Base-by-base conservation (phyloP, 2,888 invertebrate species). In the Euproctis similis region DNA sequence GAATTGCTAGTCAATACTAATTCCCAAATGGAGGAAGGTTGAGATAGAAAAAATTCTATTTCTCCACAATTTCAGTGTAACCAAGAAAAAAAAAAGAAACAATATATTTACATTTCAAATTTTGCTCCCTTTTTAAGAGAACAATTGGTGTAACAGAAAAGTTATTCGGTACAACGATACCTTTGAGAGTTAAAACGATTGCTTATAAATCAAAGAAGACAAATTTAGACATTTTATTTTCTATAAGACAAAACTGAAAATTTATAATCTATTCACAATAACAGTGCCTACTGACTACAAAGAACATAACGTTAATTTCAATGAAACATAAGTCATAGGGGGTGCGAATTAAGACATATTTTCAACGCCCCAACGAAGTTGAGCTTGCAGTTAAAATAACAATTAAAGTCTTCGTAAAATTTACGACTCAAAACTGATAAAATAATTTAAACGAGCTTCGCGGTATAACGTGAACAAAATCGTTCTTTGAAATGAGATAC, bases 381-480 rank as follows among this genome's bases (percentile, higher is more conserved):
- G 70, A 74, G 71, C 70, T 77, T 74, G 81, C 84, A 82, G 81
- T 84, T 80, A 84, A 82, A 84, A 78, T 80, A 80, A 84, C 81
- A 84, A 84, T 84, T 84, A 84, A 84, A 84, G 82, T 84, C 84
- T 66, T 59, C 62, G 61, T 63, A 53, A 80, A 82, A 84, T 84
- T 84, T 84, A 84, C 76, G 84, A 77, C 81, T 80, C 63, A 64
- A 73, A 80, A 80, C 78, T 70, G 77, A 69, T 61, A 69, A 78
- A 82, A 81, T 81, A 75, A 81, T 81, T 81, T 72, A 71, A 77
- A 69, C 69, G 67, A 59, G 69, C 66, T 54, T 53, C 61, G 61
- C 60, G 69, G 71, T 57, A 62, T 8, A 61, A 62, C 59, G 62
- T 71, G 60, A 65, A 59, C 68, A 47, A 75, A 81, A 77, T 68